Base-by-base conservation (phyloP, 30 jellyfish, hydroid and myxozoan species). In the Mastigias papua region DNA sequence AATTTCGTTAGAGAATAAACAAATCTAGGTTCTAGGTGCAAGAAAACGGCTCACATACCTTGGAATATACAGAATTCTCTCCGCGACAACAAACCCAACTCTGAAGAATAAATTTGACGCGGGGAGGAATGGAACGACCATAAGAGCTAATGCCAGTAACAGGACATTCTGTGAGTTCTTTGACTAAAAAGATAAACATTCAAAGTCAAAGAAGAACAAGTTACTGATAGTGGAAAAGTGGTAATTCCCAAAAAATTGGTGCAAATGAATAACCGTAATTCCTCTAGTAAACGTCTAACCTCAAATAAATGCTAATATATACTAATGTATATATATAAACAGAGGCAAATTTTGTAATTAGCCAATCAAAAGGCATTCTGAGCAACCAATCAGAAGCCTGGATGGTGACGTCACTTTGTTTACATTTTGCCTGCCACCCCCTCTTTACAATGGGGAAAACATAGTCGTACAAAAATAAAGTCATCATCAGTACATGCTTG, bases 11-110 rank as follows among this genome's bases (percentile, higher is more conserved):
- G 54, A 42, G 54, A 42, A 42, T 42, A 15, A 15, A 42, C 54
- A 42, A 4, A 42, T 42, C 0, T 42, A 8, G 7, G 13, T n/a
- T 42, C 54, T 42, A 42, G 54, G 54, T 42, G 13, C 54, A 8
- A 4, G 13, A n/a, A n/a, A n/a, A n/a, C n/a, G n/a, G n/a, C n/a
- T 42, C 7, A 42, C 13, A 15, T 80, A 92, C 98, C 98, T 93
- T 69, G 98, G 97, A 0, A 93, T 88, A 72, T 93, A 93, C 11
- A 93, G 87, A 22, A 93, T 76, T 65, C 98, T 76, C 83, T 93
- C 98, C 2, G 98, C 98, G 30, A 93, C 98, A 10, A 93, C 98
- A 88, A 93, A 93, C 5, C 98, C 98, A 84, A 93, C 98, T 58
- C 94, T 76, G 70, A 93, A 21, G 48, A 93, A 88, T 26, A 93